Percentiles rank a stretch among this genome's conserved stretches.
phyloP scores from a whole-genome alignment of 1,140 invertebrate species.

The Gerris buenoi region DNA sequence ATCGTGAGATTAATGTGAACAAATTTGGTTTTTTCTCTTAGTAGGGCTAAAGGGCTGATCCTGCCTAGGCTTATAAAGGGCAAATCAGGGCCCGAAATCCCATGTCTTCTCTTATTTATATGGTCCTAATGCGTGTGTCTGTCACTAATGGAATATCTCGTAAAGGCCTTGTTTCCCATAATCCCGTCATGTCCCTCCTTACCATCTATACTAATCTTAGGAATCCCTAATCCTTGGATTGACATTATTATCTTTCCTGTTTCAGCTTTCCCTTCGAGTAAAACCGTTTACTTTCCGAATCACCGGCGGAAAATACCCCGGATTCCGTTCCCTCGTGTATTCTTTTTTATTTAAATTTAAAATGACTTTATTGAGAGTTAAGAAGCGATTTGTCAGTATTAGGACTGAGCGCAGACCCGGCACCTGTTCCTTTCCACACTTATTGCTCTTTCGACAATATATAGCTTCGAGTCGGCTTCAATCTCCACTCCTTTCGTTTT shows the following conservation, averaged over 20 bases:
- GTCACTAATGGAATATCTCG: neutral
- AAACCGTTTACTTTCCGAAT: neutral
- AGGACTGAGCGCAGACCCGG: too few species aligned
- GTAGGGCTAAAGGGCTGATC: too few species aligned
- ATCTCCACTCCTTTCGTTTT: too few species aligned
- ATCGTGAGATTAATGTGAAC: too few species aligned
- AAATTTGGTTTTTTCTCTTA: too few species aligned
- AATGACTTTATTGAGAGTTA: neutral
- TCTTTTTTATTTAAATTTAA: neutral
- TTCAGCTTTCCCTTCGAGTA: neutral
- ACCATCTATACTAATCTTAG: neutral
- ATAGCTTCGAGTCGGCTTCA: too few species aligned
- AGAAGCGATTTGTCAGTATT: neutral
- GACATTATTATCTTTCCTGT: too few species aligned
- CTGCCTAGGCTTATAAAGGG: neutral
- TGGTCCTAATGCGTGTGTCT: neutral
- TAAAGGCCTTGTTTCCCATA: neutral
- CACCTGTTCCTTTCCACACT: too few species aligned
- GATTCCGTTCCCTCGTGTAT: neutral
- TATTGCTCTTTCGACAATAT: too few species aligned
- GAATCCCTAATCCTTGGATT: neutral
- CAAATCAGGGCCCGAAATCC: neutral
- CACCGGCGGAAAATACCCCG: too few species aligned
- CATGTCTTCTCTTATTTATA: neutral
- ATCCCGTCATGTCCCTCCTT: neutral